Evolutionary conservation across 2,888 invertebrate genomes (phyloP).

Genomic region (Lydus trimaculatus): DNA sequence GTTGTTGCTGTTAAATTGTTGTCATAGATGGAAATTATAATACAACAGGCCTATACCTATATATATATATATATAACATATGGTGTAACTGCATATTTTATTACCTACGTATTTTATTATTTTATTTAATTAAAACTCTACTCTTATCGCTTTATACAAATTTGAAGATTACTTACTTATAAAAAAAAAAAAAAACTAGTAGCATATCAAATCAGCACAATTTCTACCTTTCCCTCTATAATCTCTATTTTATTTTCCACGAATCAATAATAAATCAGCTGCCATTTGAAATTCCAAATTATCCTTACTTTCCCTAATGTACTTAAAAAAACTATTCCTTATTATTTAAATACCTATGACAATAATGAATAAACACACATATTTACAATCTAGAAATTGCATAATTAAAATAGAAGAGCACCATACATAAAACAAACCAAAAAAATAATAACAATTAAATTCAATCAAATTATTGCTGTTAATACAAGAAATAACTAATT

Average conservation of each 20-base stretch:
- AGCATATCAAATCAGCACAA: slow-evolving; percentile 5
- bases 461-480: neutral
- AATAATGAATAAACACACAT: slow-evolving; percentile 8
- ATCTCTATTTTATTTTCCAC: neutral
- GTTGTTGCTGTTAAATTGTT: slow-evolving; percentile 34
- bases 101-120: slow-evolving; percentile 11
- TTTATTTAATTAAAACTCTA: too few relatives aligned
- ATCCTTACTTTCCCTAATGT: neutral
- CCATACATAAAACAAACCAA: neutral
- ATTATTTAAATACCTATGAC: neutral
- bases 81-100: slow-evolving; percentile 26
- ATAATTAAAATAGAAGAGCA: neutral
- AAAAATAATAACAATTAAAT: neutral
- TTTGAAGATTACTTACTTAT: neutral
- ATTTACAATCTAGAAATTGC: neutral
- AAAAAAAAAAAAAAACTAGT: neutral
- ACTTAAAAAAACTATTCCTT: neutral
- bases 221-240: neutral
- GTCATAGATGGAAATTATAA: slow-evolving; percentile 30
- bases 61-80: slow-evolving; percentile 10
- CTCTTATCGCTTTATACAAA: slow-evolving; percentile 8
- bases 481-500: neutral
- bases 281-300: neutral
- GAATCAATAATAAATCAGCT: neutral
- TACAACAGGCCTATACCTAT: slow-evolving; percentile 25